Evolutionary conservation across 2,113 vertebrate genomes (phyloP).

Genomic region (Cheirogaleus medius): DNA sequence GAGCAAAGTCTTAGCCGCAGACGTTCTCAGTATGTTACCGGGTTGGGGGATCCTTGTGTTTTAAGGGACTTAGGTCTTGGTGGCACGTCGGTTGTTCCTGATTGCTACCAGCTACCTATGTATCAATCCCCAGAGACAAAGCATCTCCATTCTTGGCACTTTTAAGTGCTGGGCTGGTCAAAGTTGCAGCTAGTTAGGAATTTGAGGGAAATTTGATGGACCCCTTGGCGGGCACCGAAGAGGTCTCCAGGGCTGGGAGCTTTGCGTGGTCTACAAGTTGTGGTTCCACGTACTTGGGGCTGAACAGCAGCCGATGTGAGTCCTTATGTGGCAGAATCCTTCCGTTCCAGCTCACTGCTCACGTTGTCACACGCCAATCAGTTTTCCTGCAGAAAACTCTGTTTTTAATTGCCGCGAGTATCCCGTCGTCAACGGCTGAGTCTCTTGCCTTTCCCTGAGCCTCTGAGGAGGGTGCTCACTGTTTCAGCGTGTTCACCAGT

Average conservation of each 20-base stretch:
- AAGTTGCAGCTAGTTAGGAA: not conserved
- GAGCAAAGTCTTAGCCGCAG: rapidly evolving
- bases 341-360: rapidly evolving
- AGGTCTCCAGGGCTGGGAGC: not conserved
- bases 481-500: rapidly evolving
- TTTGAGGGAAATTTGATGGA: not conserved
- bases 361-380: too few relatives aligned
- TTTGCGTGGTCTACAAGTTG: not conserved
- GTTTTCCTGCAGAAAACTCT: not conserved
- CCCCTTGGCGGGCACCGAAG: not conserved
- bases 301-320: rapidly evolving
- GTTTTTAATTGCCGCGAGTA: rapidly evolving
- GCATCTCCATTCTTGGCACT: not conserved
- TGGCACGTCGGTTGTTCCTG: not conserved
- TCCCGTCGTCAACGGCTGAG: rapidly evolving
- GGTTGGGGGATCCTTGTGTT: rapidly evolving
- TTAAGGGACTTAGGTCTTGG: not conserved
- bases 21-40: rapidly evolving
- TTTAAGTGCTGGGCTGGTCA: not conserved
- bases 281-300: not conserved
- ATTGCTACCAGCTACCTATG: not conserved
- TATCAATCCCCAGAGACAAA: not conserved
- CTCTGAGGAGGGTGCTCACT: rapidly evolving
- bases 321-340: not conserved
- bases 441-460: not conserved